Conservation (phyloP, 1,140 invertebrate genomes). For the Cydia fagiglandana region DNA sequence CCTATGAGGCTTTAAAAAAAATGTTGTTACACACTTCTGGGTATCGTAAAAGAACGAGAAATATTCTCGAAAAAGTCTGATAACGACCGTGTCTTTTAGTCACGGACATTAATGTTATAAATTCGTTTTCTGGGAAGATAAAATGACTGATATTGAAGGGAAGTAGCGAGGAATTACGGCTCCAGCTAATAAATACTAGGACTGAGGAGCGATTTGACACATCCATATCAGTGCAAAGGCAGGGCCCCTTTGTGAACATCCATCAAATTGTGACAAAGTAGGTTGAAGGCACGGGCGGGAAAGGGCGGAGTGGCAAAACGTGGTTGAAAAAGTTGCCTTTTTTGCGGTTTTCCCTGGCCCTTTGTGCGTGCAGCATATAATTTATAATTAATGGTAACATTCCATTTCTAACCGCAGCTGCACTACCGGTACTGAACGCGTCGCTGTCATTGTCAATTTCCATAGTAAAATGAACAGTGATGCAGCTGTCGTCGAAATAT, state of each 20-base stretch:
- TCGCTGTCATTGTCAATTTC: too few relatives aligned
- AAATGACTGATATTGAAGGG: conserved; percentile 28
- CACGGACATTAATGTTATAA: conserved; percentile 23
- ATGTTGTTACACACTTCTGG: too few relatives aligned
- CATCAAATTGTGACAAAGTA: conserved; percentile 45
- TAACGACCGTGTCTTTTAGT: conserved; percentile 28
- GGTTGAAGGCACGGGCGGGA: conserved; percentile 28
- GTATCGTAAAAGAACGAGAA: conserved; percentile 27
- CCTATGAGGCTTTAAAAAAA: too few relatives aligned
- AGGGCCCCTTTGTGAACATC: conserved; percentile 35
- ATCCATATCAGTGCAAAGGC: conserved; percentile 30
- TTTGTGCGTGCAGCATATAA: conserved; percentile 9
- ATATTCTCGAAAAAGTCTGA: conserved; percentile 13
- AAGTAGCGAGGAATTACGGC: conserved; percentile 15
- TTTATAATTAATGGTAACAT: conserved; percentile 29
- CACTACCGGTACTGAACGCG: too few relatives aligned
- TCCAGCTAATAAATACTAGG: conserved; percentile 26
- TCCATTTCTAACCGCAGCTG: too few relatives aligned
- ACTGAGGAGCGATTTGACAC: conserved; percentile 30
- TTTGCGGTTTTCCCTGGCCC: conserved; percentile 8
- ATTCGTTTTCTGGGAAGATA: conserved; percentile 23
- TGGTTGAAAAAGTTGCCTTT: conserved; percentile 25
- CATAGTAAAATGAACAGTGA: too few relatives aligned
- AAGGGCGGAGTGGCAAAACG: conserved; percentile 18
- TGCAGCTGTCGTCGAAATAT: too few relatives aligned